These are phyloP conservation scores for Hemiprocne comata DNA, from an alignment of 2,113 vertebrate species.

Conservation along the genomic window DNA sequence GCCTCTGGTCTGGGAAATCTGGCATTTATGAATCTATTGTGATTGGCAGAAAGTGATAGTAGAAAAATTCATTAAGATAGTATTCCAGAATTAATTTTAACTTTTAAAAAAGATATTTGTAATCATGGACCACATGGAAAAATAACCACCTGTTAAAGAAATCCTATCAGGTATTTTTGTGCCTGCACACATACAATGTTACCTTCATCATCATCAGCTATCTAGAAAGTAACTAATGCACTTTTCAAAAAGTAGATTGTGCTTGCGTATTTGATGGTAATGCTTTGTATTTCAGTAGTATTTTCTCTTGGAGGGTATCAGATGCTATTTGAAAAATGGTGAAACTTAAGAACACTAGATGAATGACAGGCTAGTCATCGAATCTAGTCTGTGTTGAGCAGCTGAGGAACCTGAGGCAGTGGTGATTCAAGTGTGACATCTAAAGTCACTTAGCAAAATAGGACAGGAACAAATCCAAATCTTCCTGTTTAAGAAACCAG, in stretches of 20 bases:
- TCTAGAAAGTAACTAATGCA: not conserved
- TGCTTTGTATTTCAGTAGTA: not conserved
- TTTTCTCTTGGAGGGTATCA: not conserved
- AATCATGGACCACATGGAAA: not conserved
- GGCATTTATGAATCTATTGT: not conserved
- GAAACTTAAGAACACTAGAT: not conserved
- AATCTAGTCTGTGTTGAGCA: not conserved
- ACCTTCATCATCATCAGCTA: not conserved
- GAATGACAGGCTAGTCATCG: not conserved
- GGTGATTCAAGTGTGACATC: not conserved
- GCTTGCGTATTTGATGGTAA: not conserved
- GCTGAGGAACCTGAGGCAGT: not conserved
- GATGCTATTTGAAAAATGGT: not conserved
- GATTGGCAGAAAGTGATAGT: not conserved
- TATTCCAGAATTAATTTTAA: not conserved
- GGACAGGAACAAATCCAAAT: not conserved
- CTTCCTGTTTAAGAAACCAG: not conserved
- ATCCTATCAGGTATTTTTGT: not conserved
- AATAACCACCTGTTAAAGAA: not conserved
- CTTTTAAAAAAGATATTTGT: not conserved
- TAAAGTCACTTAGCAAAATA: not conserved
- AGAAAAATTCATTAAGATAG: not conserved
- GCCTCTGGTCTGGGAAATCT: not conserved
- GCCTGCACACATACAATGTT: not conserved
- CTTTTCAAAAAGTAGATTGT: not conserved